Percentiles rank a stretch among this genome's conserved stretches.
These are phyloP conservation scores for Campylomormyrus numenius DNA, from an alignment of 2,113 vertebrate species.

Conservation along the genomic window DNA sequence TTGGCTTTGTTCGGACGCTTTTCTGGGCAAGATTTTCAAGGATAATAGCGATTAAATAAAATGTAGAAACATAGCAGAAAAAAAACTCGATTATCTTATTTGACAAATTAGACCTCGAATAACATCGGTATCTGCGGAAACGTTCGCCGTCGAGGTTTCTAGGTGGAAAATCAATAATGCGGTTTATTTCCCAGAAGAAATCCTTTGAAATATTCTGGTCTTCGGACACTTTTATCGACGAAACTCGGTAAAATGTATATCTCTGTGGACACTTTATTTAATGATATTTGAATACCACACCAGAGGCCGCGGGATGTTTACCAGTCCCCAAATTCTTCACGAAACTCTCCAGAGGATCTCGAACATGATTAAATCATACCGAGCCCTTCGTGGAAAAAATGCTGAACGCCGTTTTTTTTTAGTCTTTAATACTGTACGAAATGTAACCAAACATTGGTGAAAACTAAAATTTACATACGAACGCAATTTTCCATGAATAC, in stretches of 20 bases:
- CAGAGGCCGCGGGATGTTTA: background rate
- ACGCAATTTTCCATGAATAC: conserved; percentile 99
- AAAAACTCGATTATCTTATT: background rate
- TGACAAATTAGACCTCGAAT: background rate
- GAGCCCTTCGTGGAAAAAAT: conserved; percentile 64
- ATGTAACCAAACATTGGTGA: conserved; percentile 99
- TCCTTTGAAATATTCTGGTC: background rate
- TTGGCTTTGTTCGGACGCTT: conserved; percentile 65
- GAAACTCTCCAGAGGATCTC: background rate
- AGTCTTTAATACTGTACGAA: conserved; percentile 99
- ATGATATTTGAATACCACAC: background rate
- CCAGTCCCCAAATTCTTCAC: background rate
- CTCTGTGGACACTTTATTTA: background rate
- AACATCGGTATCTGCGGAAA: background rate
- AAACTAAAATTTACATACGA: conserved; percentile 99
- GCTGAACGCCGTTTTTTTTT: conserved; percentile 78
- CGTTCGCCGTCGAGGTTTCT: background rate
- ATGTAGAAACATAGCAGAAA: conserved; percentile 25
- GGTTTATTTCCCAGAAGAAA: background rate
- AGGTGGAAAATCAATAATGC: conserved; percentile 6
- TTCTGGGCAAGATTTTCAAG: conserved; percentile 85
- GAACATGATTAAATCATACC: background rate
- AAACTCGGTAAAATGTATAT: background rate
- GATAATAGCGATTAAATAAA: conserved; percentile 89
- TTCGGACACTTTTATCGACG: background rate